Evolutionary conservation across 2,888 invertebrate species (phyloP).

Genomic region (Sturmia bella): DNA sequence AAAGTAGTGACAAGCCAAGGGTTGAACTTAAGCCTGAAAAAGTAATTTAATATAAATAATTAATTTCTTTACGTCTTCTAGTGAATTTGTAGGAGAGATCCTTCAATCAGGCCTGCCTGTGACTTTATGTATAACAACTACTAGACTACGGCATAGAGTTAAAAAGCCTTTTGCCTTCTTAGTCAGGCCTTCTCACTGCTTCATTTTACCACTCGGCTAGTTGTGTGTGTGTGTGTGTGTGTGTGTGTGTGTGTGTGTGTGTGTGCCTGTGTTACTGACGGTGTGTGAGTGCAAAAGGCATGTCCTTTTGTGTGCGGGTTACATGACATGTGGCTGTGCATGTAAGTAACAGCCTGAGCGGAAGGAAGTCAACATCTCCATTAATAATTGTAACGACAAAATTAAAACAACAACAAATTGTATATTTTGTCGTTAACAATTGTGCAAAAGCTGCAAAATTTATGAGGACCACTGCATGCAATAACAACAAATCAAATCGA

Average conservation of each 20-base stretch:
- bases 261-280: not conserved
- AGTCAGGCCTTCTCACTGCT: too few relatives aligned
- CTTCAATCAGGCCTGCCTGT: too few relatives aligned
- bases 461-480: not conserved
- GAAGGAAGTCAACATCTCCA: slow-evolving; percentile 9
- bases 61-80: too few relatives aligned
- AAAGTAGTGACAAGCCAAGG: too few relatives aligned
- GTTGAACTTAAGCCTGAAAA: too few relatives aligned
- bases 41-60: too few relatives aligned
- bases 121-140: too few relatives aligned
- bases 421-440: not conserved
- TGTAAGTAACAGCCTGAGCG: not conserved
- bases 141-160: too few relatives aligned
- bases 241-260: not conserved
- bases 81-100: too few relatives aligned
- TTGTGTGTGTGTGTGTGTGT: not conserved
- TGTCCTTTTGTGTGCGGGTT: not conserved
- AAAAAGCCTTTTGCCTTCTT: too few relatives aligned
- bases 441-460: slow-evolving; percentile 24
- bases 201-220: too few relatives aligned
- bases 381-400: slow-evolving; percentile 19
- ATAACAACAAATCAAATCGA: not conserved
- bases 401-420: slow-evolving; percentile 8
- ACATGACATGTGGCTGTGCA: slow-evolving; percentile 7
- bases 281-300: slow-evolving; percentile 1